These are phyloP conservation scores for Chloropsis cyanopogon DNA, from an alignment of 2,113 vertebrate genomes.

Conservation along the genomic window DNA sequence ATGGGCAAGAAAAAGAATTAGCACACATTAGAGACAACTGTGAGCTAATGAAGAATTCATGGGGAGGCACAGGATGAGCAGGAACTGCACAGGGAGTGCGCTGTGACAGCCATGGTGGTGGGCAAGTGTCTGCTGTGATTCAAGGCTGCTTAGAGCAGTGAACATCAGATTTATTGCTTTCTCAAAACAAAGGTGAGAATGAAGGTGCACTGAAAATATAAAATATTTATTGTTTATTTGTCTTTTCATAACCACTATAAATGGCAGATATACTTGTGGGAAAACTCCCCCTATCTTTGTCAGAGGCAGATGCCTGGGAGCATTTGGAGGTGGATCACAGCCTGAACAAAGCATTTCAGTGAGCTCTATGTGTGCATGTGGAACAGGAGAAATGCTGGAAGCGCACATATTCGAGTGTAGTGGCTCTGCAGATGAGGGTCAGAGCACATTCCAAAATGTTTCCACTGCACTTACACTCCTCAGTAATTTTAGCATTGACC, in stretches of 20 bases:
- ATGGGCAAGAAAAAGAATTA: not conserved
- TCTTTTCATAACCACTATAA: not conserved
- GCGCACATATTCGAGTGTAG: accelerated
- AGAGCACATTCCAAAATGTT: not conserved
- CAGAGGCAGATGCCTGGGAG: not conserved
- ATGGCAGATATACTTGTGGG: not conserved
- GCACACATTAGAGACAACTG: not conserved
- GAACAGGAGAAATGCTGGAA: not conserved
- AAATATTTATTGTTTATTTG: conserved; percentile 14
- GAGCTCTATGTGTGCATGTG: accelerated
- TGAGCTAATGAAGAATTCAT: not conserved
- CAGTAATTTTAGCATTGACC: not conserved
- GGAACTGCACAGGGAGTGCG: not conserved
- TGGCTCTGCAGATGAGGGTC: not conserved
- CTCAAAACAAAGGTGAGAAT: not conserved
- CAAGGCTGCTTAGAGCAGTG: not conserved
- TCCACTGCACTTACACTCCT: not conserved
- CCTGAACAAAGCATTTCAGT: not conserved
- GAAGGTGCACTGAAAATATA: not conserved
- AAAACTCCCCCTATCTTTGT: not conserved
- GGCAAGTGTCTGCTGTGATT: not conserved
- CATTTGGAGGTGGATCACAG: not conserved
- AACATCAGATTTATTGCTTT: not conserved
- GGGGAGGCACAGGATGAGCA: not conserved
- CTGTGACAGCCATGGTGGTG: not conserved